phyloP scores from a whole-genome alignment of 1,140 invertebrate genomes.

The Drosophila pseudoobscura region DNA sequence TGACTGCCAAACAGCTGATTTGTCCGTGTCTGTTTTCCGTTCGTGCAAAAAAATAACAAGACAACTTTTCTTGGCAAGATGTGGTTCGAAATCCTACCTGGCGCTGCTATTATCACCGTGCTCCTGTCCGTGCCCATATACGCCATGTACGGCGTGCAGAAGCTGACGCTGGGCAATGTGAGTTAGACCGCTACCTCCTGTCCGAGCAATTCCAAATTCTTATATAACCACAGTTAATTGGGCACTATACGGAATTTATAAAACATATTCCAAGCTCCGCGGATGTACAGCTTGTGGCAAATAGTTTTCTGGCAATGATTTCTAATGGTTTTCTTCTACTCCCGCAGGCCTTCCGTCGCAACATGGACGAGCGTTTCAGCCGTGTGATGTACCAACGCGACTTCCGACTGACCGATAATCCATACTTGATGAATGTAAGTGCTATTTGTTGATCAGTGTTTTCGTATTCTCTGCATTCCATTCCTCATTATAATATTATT shows the following conservation, averaged over 20 bases:
- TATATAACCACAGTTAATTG: conserved; percentile 71
- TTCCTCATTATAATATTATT: neutral
- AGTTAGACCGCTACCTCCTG: conserved; percentile 62
- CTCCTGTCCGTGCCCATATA: conserved; percentile 85
- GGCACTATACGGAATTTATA: conserved; percentile 56
- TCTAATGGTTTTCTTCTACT: conserved; percentile 33
- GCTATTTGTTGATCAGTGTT: conserved; percentile 6
- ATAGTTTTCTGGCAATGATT: conserved; percentile 9
- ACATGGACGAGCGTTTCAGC: conserved; percentile 84
- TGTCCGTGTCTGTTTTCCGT: conserved; percentile 14
- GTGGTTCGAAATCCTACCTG: conserved; percentile 85
- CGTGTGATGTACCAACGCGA: conserved; percentile 85
- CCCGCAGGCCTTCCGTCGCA: conserved; percentile 84
- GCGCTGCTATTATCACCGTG: conserved; percentile 85
- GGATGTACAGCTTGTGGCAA: conserved; percentile 1
- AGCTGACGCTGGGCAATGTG: conserved; percentile 85
- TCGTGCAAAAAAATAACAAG: conserved; percentile 55
- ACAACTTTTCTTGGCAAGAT: conserved; percentile 5
- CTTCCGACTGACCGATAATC: conserved; percentile 84
- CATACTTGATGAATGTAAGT: conserved; percentile 85
- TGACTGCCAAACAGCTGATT: conserved; percentile 23
- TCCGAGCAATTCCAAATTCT: conserved; percentile 58
- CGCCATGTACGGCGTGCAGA: conserved; percentile 85
- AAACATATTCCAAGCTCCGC: conserved; percentile 47
- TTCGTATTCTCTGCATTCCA: neutral